Percentiles rank a stretch among this genome's conserved stretches.
phyloP scores from a whole-genome alignment of 1,140 invertebrate genomes.

The Zaprionus inermis region DNA sequence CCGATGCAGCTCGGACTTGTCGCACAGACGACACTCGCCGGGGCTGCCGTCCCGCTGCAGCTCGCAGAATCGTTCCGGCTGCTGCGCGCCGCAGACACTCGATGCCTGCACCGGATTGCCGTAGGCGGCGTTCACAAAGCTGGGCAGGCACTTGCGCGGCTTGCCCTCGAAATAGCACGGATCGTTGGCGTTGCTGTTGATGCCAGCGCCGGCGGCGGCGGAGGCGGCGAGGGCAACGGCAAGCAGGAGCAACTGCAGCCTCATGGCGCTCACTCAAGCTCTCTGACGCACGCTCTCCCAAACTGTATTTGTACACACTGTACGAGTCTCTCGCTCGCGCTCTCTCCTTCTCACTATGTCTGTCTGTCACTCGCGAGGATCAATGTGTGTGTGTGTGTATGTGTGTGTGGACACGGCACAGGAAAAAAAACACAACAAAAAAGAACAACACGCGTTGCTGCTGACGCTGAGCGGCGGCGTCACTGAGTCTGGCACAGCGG shows the following conservation, averaged over 20 bases:
- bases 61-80: constrained; percentile 90
- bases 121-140: constrained; percentile 99
- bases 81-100: constrained; percentile 93
- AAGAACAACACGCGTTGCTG: constrained; percentile 50
- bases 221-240: constrained; percentile 28
- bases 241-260: constrained; percentile 14
- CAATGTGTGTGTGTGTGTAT: constrained; percentile 6
- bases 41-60: constrained; percentile 85
- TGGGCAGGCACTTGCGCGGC: constrained; percentile 95
- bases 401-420: no score
- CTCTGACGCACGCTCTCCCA: background rate
- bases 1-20: constrained; percentile 88
- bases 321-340: background rate
- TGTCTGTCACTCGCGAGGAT: constrained; percentile 61
- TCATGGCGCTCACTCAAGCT: background rate
- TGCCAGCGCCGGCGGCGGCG: constrained; percentile 22
- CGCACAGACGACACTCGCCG: constrained; percentile 94
- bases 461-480: constrained; percentile 61
- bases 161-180: constrained; percentile 96
- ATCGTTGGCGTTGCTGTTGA: constrained; percentile 85
- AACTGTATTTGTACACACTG: constrained; percentile 4
- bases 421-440: constrained; percentile 45
- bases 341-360: constrained; percentile 10
- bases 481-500: constrained; percentile 67
- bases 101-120: constrained; percentile 94